phyloP scores from a whole-genome alignment of 2,888 invertebrate species.

The Aethes cnicana region DNA sequence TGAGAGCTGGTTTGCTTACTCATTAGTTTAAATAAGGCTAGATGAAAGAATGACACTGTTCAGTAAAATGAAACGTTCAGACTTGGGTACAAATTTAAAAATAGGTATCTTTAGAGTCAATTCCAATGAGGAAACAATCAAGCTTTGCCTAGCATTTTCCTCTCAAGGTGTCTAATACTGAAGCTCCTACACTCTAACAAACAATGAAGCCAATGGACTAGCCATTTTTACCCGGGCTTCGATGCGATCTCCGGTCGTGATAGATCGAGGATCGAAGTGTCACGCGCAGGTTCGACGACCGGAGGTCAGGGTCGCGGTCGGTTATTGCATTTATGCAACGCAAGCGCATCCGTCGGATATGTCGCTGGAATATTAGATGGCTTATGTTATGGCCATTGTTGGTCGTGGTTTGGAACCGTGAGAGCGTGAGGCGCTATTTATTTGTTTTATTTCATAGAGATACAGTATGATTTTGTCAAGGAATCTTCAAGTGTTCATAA shows the following conservation, averaged over 20 bases:
- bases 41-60: too few species aligned
- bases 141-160: too few species aligned
- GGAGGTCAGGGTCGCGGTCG: conserved; percentile 75
- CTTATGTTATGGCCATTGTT: conserved; percentile 27
- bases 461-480: background rate
- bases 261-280: conserved; percentile 81
- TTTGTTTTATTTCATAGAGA: too few species aligned
- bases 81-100: too few species aligned
- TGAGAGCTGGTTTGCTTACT: too few species aligned
- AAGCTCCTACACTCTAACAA: background rate
- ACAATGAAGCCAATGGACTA: background rate
- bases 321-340: conserved; percentile 69
- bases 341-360: conserved; percentile 66
- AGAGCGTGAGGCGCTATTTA: background rate
- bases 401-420: conserved; percentile 22
- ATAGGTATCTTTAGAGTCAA: too few species aligned
- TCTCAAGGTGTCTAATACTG: too few species aligned
- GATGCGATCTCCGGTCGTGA: conserved; percentile 74
- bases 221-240: conserved; percentile 35
- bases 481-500: too few species aligned
- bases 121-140: too few species aligned
- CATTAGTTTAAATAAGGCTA: too few species aligned
- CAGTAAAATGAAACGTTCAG: too few species aligned
- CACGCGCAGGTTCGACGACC: conserved; percentile 76
- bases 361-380: conserved; percentile 60